Conservation (phyloP, 2,797 vertebrate species). For the Meda fulgida region DNA sequence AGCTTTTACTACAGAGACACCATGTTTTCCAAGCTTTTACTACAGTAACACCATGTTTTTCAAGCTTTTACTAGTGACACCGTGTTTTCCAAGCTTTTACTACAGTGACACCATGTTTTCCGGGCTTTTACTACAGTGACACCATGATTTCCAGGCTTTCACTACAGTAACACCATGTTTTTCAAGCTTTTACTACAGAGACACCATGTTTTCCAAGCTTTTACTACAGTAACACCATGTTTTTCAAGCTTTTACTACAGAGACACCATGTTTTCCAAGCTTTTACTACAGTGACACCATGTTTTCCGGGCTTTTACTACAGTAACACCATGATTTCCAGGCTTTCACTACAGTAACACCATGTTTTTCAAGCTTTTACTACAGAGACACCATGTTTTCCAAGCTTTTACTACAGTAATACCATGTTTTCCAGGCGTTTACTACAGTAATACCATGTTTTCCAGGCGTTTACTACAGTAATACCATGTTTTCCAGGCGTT, state of each 20-base stretch:
- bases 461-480: fast-evolving
- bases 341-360: no score
- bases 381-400: neutral
- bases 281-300: no score
- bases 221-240: neutral
- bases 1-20: neutral
- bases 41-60: neutral
- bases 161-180: neutral
- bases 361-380: neutral
- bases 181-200: fast-evolving
- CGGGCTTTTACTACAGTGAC: fast-evolving
- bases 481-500: fast-evolving
- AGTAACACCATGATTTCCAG: no score
- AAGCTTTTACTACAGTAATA: neutral
- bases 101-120: neutral
- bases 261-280: no score
- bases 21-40: neutral
- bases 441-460: neutral
- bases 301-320: no score
- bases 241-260: fast-evolving
- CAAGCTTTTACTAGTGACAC: fast-evolving
- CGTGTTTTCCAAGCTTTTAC: neutral
- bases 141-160: neutral
- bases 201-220: fast-evolving
- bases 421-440: neutral